Base-by-base conservation (phyloP, 2,113 vertebrate genomes). In the Ochotona curzoniae region DNA sequence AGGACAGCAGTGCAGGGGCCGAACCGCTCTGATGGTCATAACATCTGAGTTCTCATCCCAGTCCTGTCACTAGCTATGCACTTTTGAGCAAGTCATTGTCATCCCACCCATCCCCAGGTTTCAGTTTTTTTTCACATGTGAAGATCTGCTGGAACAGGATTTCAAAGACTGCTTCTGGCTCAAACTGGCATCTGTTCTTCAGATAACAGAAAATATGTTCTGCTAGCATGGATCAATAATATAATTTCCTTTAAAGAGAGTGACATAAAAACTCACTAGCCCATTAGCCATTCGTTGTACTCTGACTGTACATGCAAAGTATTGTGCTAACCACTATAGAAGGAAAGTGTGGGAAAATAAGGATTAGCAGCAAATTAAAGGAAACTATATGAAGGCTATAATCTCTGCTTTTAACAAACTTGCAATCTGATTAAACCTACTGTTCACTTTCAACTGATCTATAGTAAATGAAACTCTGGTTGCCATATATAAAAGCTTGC, bases 391-490 rank as follows among this genome's bases (percentile, higher is more conserved):
- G 30, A 84, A 90, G 54, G 4, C 67, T 76, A 51, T 60, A 80
- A 89, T 14, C 14, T n/a, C 18, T 71, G 28, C 73, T 90, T 94
- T 86, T 38, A 87, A 92, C 28, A 23, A 92, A 74, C 20, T 74
- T 91, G 25, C 10, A 93, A 66, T 87, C 28, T 71, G 30, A 35
- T 76, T 90, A 44, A 89, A 87, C 5, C 23, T 78, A 51, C 2
- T 92, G 60, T 28, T 90, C n/a, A 12, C 3, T 90, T 92, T 92
- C 78, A 83, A 47, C 35, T 49, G 44, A 70, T 69, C 10, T 32
- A 80, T 14, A 70, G 7, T 80, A 81, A 87, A 73, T 76, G 47
- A 54, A 57, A 87, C n/a, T 54, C 61, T 69, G 38, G 1, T n/a
- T 81, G n/a, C 44, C 18, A 73, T 20, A 47, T 23, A 70, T 70